Conservation (phyloP, 2,113 vertebrate genomes). For the Calyptommatus sinebrachiatus region DNA sequence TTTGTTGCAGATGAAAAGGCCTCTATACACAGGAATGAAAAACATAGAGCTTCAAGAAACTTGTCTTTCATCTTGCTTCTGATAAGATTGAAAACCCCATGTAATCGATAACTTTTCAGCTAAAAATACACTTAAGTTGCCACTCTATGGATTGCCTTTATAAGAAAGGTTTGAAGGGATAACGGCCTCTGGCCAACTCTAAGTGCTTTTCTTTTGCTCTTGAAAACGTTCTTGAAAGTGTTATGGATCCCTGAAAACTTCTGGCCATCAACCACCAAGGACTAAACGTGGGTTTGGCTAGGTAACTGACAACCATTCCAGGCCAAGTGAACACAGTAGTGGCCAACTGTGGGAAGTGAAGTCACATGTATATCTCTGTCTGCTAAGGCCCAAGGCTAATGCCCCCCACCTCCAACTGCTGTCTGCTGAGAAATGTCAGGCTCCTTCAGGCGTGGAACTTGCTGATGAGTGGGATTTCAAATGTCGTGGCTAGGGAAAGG, state of each 20-base stretch:
- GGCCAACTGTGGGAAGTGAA: not conserved
- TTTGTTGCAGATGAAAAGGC: not conserved
- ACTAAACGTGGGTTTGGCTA: not conserved
- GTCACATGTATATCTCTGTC: not conserved
- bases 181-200: not conserved
- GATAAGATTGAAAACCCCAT: not conserved
- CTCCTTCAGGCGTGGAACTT: slow-evolving; percentile 4
- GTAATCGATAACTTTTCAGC: not conserved
- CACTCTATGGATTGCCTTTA: not conserved
- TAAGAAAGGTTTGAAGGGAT: not conserved
- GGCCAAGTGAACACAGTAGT: not conserved
- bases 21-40: not conserved
- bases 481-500: not conserved
- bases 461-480: slow-evolving; percentile 19
- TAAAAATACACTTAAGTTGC: not conserved
- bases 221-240: not conserved
- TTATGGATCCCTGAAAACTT: not conserved
- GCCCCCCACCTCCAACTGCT: not conserved
- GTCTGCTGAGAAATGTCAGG: slow-evolving; percentile 19
- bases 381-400: not conserved
- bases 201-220: not conserved
- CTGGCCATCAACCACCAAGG: too few relatives aligned
- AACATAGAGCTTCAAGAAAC: not conserved
- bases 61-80: not conserved
- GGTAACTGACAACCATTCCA: not conserved